Evolutionary conservation across 2,888 invertebrate species (phyloP), one percentile per base, ranked within the genome.

Genomic region (Melanophora roralis): DNA sequence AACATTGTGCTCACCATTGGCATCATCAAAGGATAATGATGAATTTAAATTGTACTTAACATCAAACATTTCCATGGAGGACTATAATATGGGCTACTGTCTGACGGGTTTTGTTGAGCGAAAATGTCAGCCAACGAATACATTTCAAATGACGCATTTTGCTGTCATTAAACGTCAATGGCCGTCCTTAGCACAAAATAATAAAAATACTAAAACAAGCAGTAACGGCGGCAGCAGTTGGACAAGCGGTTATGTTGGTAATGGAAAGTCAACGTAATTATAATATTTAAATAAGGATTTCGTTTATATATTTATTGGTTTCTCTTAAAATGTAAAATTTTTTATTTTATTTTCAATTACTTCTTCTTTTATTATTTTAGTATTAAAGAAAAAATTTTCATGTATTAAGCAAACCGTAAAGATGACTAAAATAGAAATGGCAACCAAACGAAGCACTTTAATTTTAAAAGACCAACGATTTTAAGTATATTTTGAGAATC

Each of bases 81-180:
- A 96, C 91, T 96, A 95, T 91, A 95, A 96, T 90, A 95, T 95
- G 94, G 96, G 96, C 60, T 96, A 96, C 91, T 95, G 95, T 87
- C 95, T 96, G 93, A 96, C 96, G 1, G 96, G 96, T 11, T 95
- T 95, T 11, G 91, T 96, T 86, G 96, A 96, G 89, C 92, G 96
- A 16, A 96, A 96, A 84, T 93, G 93, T 88, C 93, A 94, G 83
- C 93, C 93, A 87, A 93, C 93, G 84, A 95, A 95, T 90, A 92
- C 92, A 87, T 94, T 95, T 90, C 95, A 96, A 89, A 94, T 95
- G 91, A 96, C 96, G 75, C 96, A 96, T 90, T 96, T 95, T 88
- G 96, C 96, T 60, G 96, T 96, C 85, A 94, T 96, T 85, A 93
- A 95, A 84, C 93, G 96, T 83, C 94, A 94, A 86, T 90, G 90